Evolutionary conservation across 2,797 vertebrate species (phyloP).

Genomic region (Serranus cabrilla): DNA sequence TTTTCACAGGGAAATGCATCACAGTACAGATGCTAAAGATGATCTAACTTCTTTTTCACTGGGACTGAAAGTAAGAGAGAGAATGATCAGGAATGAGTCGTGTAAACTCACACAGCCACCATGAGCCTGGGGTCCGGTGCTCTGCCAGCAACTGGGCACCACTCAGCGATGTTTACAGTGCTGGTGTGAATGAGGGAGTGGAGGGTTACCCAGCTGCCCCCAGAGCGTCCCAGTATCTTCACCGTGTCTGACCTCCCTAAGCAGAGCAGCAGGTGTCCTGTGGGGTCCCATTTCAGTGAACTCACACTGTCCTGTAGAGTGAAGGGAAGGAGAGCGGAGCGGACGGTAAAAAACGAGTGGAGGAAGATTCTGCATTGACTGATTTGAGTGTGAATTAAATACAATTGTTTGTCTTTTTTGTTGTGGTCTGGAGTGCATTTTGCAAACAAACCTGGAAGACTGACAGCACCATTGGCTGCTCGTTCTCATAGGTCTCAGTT

Average conservation of each 20-base stretch:
- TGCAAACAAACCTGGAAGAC: slow-evolving; percentile 83
- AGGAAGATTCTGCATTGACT: not conserved
- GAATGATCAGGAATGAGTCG: not conserved
- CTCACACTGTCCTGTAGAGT: slow-evolving; percentile 79
- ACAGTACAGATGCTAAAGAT: no score
- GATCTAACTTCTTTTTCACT: no score
- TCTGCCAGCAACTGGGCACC: slow-evolving; percentile 85
- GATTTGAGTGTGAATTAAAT: not conserved
- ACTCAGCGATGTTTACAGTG: slow-evolving; percentile 80
- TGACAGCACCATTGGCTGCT: slow-evolving; percentile 80
- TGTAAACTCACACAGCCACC: slow-evolving; percentile 85
- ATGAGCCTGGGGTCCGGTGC: slow-evolving; percentile 84
- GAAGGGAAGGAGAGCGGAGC: not conserved
- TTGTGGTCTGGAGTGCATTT: not conserved
- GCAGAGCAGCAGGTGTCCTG: slow-evolving; percentile 86
- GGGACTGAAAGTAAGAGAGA: no score
- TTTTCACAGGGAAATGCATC: no score
- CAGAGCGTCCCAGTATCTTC: slow-evolving; percentile 83
- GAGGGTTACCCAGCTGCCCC: slow-evolving; percentile 81
- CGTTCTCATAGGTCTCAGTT: slow-evolving; percentile 77
- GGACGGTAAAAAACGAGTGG: not conserved
- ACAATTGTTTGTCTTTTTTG: not conserved
- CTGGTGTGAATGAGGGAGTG: slow-evolving; percentile 85
- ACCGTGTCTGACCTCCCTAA: slow-evolving; percentile 83
- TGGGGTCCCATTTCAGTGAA: slow-evolving; percentile 87